Conservation (phyloP, 1,140 invertebrate species). For the Bombus breviceps region DNA sequence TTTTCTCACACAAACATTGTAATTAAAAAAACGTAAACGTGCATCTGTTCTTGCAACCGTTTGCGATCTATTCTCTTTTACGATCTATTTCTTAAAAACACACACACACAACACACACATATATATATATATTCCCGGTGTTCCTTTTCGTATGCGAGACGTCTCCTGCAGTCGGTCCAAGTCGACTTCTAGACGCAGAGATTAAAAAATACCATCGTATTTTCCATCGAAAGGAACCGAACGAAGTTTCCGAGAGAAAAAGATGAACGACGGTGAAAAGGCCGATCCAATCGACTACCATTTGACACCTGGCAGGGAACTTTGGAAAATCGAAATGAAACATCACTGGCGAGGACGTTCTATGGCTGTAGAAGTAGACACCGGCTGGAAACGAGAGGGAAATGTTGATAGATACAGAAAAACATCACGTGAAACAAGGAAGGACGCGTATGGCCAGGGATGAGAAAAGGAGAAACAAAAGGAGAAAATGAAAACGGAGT, state of each 20-base stretch:
- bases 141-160: not conserved
- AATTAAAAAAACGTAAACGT: conserved; percentile 5
- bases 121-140: no score
- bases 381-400: not conserved
- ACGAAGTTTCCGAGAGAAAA: not conserved
- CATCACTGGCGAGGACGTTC: conserved; percentile 36
- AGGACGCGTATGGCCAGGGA: not conserved
- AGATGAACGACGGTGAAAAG: not conserved
- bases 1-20: not conserved
- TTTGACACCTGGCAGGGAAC: conserved; percentile 58
- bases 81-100: no score
- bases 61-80: not conserved
- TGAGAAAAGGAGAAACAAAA: not conserved
- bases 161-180: not conserved
- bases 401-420: not conserved
- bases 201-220: not conserved
- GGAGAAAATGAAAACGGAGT: conserved; percentile 14
- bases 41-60: not conserved
- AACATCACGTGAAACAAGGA: conserved; percentile 3
- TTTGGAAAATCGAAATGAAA: conserved; percentile 64
- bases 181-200: not conserved
- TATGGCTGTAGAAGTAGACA: conserved; percentile 16
- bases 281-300: conserved; percentile 47
- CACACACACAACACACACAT: fast-evolving
- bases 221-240: conserved; percentile 32